Conservation (phyloP, 2,113 vertebrate genomes). For the Equus przewalskii region DNA sequence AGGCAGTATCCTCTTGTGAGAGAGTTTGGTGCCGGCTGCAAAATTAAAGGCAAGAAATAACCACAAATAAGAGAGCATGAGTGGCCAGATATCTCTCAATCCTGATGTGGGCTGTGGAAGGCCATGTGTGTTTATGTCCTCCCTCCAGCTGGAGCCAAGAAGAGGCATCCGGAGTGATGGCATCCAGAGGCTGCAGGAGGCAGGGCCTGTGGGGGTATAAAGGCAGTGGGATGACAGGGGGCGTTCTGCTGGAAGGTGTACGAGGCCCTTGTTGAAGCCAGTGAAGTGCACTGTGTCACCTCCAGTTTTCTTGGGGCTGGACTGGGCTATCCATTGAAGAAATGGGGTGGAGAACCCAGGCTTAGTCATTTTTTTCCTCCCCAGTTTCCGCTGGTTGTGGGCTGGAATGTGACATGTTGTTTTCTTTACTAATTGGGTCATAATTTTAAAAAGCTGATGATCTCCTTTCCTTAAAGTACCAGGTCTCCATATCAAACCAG, state of each 20-base stretch:
- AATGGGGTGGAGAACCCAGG: not conserved
- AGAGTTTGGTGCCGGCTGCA: conserved; percentile 9
- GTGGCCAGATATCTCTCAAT: not conserved
- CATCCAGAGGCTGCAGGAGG: not conserved
- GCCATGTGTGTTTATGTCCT: not conserved
- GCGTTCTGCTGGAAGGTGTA: not conserved
- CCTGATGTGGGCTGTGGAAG: not conserved
- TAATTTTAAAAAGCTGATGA: not conserved
- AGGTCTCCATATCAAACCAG: not conserved
- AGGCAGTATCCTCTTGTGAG: not conserved
- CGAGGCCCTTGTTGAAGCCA: not conserved
- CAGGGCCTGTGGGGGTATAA: not conserved
- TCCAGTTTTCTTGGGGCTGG: not conserved
- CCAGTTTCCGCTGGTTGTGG: not conserved
- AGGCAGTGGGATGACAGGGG: not conserved
- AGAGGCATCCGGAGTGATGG: not conserved
- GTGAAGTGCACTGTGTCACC: not conserved
- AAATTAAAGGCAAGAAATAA: conserved; percentile 71
- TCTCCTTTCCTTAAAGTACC: not conserved
- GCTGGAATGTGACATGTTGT: not conserved
- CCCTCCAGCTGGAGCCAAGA: not conserved
- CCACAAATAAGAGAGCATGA: not conserved
- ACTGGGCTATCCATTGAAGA: not conserved
- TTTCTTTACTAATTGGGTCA: not conserved
- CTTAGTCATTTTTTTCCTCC: not conserved